These are phyloP conservation scores for Epicampocera succincta DNA, from an alignment of 2,888 invertebrate genomes.

Conservation along the genomic window DNA sequence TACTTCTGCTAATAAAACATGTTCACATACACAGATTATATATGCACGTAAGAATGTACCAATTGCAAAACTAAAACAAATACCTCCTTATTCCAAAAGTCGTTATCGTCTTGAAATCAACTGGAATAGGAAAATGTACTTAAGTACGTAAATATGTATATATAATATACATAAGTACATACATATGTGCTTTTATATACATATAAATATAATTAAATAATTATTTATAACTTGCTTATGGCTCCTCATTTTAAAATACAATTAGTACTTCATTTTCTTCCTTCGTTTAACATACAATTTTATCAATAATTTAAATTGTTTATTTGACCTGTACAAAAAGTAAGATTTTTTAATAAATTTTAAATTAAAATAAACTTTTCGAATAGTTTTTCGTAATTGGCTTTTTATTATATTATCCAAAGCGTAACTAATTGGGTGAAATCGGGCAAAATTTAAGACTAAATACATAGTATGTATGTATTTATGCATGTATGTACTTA, in stretches of 20 bases:
- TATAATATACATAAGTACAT: neutral
- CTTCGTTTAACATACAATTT: conserved; percentile 18
- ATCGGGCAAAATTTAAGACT: too few species aligned
- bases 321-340: conserved; percentile 55
- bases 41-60: neutral
- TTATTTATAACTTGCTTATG: conserved; percentile 17
- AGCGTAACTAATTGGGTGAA: too few species aligned
- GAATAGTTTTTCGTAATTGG: conserved; percentile 30
- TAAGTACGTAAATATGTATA: too few species aligned
- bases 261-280: neutral
- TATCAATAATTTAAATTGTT: conserved; percentile 34
- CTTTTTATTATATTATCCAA: conserved; percentile 9
- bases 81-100: too few species aligned
- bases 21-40: neutral
- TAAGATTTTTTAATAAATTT: conserved; percentile 39
- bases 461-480: too few species aligned
- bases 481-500: too few species aligned
- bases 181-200: neutral
- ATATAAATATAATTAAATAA: conserved; percentile 21
- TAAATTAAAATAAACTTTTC: conserved; percentile 16
- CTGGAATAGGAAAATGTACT: too few species aligned
- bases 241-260: conserved; percentile 3
- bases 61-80: too few species aligned
- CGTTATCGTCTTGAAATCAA: too few species aligned
- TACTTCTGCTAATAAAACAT: neutral